These are phyloP conservation scores for Mimas tiliae DNA, from an alignment of 2,888 invertebrate genomes.

Conservation along the genomic window DNA sequence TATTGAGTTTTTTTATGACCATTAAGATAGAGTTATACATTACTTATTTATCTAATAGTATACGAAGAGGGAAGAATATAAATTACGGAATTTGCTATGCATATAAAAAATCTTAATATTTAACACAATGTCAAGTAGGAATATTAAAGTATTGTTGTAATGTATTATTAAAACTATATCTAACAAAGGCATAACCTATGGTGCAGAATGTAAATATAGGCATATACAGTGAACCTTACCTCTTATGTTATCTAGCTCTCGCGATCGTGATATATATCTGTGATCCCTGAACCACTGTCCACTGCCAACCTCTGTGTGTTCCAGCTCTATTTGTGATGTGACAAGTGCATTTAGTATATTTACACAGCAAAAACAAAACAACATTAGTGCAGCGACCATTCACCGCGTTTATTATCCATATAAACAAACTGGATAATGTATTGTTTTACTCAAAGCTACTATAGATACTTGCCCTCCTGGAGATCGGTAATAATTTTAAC, in stretches of 20 bases:
- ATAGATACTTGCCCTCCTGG: not conserved
- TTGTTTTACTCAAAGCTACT: no score
- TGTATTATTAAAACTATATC: not conserved
- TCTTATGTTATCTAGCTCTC: slow-evolving; percentile 84
- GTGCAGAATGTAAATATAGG: slow-evolving; percentile 14
- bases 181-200: slow-evolving; percentile 9
- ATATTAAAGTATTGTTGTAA: not conserved
- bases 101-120: not conserved
- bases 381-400: slow-evolving; percentile 58
- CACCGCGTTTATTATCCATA: slow-evolving; percentile 33
- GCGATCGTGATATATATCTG: slow-evolving; percentile 86
- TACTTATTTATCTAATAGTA: not conserved
- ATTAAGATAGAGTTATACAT: not conserved
- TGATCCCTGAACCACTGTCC: slow-evolving; percentile 87
- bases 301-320: slow-evolving; percentile 84
- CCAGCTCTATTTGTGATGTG: slow-evolving; percentile 81
- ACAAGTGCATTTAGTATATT: slow-evolving; percentile 81
- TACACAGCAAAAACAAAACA: slow-evolving; percentile 82
- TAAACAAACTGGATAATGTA: not conserved
- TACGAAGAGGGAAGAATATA: not conserved
- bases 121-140: not conserved
- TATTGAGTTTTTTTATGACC: no score
- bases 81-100: not conserved
- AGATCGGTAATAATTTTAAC: not conserved
- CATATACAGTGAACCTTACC: slow-evolving; percentile 64